Conservation (phyloP, 2,797 vertebrate species). For the Gallinago solitaria region DNA sequence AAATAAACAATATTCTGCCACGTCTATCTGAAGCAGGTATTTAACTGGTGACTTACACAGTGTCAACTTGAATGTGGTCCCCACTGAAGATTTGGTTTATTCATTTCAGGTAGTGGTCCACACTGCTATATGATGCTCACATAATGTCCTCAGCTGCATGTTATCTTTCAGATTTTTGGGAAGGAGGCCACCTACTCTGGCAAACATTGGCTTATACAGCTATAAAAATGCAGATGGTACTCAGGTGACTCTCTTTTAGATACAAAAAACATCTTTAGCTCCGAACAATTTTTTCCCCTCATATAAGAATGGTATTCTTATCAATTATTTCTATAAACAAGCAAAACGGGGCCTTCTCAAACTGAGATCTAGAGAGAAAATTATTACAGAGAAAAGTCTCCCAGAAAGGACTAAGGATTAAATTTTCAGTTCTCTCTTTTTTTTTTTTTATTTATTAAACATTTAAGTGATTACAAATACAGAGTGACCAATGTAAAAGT, state of each 20-base stretch:
- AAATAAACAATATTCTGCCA: neutral
- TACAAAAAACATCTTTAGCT: neutral
- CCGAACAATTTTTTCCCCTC: neutral
- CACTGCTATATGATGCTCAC: neutral
- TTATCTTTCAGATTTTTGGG: neutral
- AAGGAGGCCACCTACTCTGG: neutral
- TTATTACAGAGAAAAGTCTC: neutral
- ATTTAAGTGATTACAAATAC: neutral
- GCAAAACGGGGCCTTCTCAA: neutral
- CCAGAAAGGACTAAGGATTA: neutral
- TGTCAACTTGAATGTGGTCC: neutral
- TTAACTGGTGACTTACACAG: neutral
- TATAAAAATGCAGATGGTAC: neutral
- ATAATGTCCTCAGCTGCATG: neutral
- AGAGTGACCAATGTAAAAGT: neutral
- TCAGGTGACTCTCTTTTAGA: neutral
- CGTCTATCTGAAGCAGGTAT: neutral
- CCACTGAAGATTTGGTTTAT: neutral
- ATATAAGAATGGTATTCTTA: neutral
- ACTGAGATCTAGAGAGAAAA: neutral
- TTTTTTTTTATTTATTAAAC: neutral
- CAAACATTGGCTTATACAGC: neutral
- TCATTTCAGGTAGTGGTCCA: neutral
- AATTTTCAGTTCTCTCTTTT: neutral
- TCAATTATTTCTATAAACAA: neutral